Conservation (phyloP, 2,113 vertebrate genomes). For the Malurus melanocephalus region DNA sequence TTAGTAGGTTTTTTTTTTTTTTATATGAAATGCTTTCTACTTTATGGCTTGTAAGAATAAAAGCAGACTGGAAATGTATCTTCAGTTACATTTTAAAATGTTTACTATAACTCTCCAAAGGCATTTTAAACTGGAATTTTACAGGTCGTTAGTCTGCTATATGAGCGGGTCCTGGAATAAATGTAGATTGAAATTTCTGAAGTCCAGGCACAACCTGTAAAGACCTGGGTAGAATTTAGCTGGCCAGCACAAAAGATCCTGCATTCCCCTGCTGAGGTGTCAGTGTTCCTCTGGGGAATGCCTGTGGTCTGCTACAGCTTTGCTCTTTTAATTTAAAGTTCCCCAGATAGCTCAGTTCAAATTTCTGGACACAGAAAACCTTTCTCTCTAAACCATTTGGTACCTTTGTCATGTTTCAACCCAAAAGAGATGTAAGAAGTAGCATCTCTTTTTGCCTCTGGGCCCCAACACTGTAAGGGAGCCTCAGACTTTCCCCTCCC, state of each 20-base stretch:
- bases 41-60: conserved; percentile 11
- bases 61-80: conserved; percentile 12
- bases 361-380: background rate
- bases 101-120: conserved; percentile 14
- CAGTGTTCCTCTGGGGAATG: background rate
- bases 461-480: background rate
- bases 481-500: background rate
- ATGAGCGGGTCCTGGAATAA: background rate
- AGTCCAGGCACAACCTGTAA: background rate
- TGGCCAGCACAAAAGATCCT: background rate
- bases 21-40: conserved; percentile 3
- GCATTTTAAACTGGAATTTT: conserved; percentile 20
- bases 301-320: background rate
- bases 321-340: background rate
- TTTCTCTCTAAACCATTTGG: background rate
- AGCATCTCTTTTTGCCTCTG: background rate
- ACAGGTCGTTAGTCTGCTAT: background rate
- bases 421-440: background rate
- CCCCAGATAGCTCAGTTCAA: background rate
- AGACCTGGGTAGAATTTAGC: background rate
- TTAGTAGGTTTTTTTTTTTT: background rate
- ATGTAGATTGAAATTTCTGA: background rate
- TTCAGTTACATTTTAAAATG: background rate
- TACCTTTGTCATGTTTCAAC: background rate
- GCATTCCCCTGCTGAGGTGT: background rate